These are phyloP conservation scores for Fragariocoptes setiger DNA, from an alignment of 1,140 invertebrate genomes.

Conservation along the genomic window DNA sequence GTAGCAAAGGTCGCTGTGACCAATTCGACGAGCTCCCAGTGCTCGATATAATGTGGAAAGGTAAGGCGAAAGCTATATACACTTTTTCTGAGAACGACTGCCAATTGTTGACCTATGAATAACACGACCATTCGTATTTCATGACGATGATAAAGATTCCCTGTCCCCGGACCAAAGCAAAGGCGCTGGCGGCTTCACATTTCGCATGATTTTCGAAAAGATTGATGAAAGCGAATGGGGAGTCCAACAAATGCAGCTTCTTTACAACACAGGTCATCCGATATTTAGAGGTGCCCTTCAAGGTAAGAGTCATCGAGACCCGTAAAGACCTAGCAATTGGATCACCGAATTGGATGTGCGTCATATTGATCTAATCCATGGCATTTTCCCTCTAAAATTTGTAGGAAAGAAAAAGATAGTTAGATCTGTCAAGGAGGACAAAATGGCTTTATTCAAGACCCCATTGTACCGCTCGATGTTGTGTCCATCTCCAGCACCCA, in stretches of 20 bases:
- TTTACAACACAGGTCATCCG: conserved; percentile 13
- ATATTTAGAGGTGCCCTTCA: conserved; percentile 12
- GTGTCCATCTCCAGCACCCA: conserved; percentile 20
- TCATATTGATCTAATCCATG: no score
- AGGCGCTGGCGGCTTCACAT: conserved; percentile 9
- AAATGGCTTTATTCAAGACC: conserved; percentile 33
- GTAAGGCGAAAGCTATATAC: no score
- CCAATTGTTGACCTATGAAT: neutral
- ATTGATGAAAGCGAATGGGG: conserved; percentile 9
- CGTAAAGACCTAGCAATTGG: no score
- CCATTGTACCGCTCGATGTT: conserved; percentile 48
- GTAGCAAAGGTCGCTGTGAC: conserved; percentile 10
- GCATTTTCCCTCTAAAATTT: conserved; percentile 1
- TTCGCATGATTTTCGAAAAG: conserved; percentile 9
- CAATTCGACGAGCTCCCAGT: conserved; percentile 8
- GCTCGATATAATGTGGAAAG: conserved; percentile 8
- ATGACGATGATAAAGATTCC: no score
- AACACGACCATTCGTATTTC: no score
- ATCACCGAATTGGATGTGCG: no score
- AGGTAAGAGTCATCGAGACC: conserved; percentile 9
- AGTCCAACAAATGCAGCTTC: conserved; percentile 11
- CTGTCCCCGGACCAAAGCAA: no score
- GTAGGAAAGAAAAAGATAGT: conserved; percentile 10
- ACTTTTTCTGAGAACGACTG: no score
- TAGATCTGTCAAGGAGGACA: conserved; percentile 7